phyloP scores from a whole-genome alignment of 1,140 invertebrate genomes.

The Drosophila nikananu region DNA sequence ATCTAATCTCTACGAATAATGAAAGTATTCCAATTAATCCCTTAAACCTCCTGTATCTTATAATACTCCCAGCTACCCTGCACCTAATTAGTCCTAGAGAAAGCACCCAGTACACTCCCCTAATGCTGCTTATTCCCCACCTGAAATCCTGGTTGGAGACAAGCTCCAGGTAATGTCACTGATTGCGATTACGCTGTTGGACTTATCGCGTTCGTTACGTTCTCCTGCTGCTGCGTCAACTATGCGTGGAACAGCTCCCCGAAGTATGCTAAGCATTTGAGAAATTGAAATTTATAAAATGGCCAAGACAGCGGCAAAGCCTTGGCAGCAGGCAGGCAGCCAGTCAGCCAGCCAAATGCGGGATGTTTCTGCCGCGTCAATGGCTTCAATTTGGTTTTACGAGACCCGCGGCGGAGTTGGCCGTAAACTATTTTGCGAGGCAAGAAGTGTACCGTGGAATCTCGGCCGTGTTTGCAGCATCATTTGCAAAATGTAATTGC shows the following conservation, averaged over 20 bases:
- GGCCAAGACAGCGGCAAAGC: conserved; percentile 11
- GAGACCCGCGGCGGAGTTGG: conserved; percentile 24
- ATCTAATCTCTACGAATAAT: neutral
- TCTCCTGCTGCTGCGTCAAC: conserved; percentile 18
- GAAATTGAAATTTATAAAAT: conserved; percentile 83
- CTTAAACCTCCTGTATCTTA: neutral
- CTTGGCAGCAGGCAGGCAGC: conserved; percentile 34
- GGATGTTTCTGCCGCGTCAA: conserved; percentile 77
- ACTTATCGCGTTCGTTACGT: conserved; percentile 25
- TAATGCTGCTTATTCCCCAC: conserved; percentile 21
- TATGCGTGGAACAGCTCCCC: conserved; percentile 47
- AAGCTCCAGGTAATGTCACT: conserved; percentile 64
- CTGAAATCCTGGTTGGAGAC: conserved; percentile 11
- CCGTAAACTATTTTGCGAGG: conserved; percentile 41
- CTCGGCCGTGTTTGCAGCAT: conserved; percentile 68
- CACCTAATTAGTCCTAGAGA: conserved; percentile 23
- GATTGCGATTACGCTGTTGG: conserved; percentile 61
- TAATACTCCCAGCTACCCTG: neutral
- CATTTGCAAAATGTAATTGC: conserved; percentile 79
- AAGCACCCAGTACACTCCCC: conserved; percentile 26
- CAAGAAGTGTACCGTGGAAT: conserved; percentile 23
- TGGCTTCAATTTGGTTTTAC: conserved; percentile 80
- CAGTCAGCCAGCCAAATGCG: conserved; percentile 50
- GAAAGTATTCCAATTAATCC: neutral
- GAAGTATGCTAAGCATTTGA: conserved; percentile 77